These are phyloP conservation scores for Temnothorax unifasciatus DNA, from an alignment of 2,888 invertebrate genomes.

Conservation along the genomic window DNA sequence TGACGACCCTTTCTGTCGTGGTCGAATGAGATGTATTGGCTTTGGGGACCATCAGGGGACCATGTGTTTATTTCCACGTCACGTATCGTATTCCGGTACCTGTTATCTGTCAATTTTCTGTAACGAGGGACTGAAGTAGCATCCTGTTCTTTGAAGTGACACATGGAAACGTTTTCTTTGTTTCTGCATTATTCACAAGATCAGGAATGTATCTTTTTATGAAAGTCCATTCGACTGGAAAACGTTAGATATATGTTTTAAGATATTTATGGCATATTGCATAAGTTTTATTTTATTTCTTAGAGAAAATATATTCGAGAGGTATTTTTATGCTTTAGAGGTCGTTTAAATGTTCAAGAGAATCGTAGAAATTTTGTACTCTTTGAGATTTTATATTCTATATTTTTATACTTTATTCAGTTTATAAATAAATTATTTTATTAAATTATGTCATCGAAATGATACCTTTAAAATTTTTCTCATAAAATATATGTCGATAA, in stretches of 20 bases:
- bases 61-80: conserved; percentile 32
- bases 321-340: neutral
- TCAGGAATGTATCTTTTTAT: neutral
- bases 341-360: neutral
- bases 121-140: conserved; percentile 5
- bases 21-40: conserved; percentile 19
- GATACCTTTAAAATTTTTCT: too few relatives aligned
- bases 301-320: neutral
- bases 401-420: neutral
- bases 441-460: neutral
- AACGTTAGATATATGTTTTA: neutral
- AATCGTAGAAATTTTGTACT: neutral
- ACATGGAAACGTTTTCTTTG: neutral
- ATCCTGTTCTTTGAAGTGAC: conserved; percentile 1
- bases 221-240: neutral
- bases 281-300: conserved; percentile 15
- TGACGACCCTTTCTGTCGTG: neutral
- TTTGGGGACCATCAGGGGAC: neutral
- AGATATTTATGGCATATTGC: conserved; percentile 1
- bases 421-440: neutral
- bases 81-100: conserved; percentile 34
- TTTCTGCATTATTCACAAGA: conserved; percentile 15
- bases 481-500: too few relatives aligned
- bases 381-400: neutral
- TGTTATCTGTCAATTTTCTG: conserved; percentile 45